Base-by-base conservation (phyloP, 2,797 vertebrate species). In the Enteromius afrohamiltoni region DNA sequence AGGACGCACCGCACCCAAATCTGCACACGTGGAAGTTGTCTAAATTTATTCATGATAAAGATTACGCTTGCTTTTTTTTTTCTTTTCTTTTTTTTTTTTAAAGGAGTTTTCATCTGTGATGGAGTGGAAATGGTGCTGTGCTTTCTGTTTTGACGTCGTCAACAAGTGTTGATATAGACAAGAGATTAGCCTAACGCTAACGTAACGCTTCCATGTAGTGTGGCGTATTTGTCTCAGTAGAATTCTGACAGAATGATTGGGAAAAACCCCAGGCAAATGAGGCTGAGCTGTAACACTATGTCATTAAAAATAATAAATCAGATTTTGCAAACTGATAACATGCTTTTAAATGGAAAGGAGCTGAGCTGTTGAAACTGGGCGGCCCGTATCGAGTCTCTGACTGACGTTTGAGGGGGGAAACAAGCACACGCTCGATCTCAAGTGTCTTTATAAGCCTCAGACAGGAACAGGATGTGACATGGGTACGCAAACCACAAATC, bases 401-500 rank as follows among this genome's bases (percentile, higher is more conserved):
- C 31, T 37, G 78, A 87, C 47, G 60, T 82, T 73, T 67, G 16
- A 85, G 31, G 82, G 37, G 17, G 67, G 14, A 37, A 51, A 49
- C 42, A 65, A 85, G 45, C 26, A 58, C 53, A 65, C 55, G 17
- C 55, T 69, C 70, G 77, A 37, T 37, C 51, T 86, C 74, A 84
- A 86, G 80, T 51, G 31, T 87, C 71, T 84, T 85, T 82, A 83
- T 81, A 82, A 77, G 83, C 85, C 84, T 86, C 69, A 76, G 82
- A 83, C 77, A 85, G 82, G 60, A 79, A 64, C 60, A 82, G 77
- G 58, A 84, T 68, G 74, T 77, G 58, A 67, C 64, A 58, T 77
- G 80, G 83, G 60, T 79, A 83, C 45, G 79, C 86, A 82, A 88
- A 86, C 88, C 88, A 93, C 90, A 92, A 91, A 93, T 87, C 91